These are phyloP conservation scores for Lottia gigantea DNA, from an alignment of 2,888 invertebrate species.

Conservation along the genomic window DNA sequence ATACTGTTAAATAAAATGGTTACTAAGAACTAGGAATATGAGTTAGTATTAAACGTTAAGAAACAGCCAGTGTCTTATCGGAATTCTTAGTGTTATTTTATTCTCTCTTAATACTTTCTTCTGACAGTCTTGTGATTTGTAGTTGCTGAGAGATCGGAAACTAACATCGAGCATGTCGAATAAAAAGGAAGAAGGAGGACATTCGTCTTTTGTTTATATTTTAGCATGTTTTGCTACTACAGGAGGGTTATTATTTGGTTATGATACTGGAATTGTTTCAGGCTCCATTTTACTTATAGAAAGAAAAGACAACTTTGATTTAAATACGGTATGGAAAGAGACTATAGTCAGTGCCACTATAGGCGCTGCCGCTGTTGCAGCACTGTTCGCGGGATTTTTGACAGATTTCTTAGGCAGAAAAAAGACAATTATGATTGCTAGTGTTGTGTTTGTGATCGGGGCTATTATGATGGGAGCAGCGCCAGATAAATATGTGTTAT, in stretches of 20 bases:
- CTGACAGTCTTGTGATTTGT: no score
- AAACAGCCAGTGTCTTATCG: no score
- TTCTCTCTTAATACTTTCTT: no score
- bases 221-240: constrained; percentile 51
- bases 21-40: no score
- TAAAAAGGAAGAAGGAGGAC: not conserved
- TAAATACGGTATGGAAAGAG: constrained; percentile 70
- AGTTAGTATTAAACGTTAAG: no score
- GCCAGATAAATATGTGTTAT: constrained; percentile 57
- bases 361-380: constrained; percentile 67
- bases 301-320: constrained; percentile 68
- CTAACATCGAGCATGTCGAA: not conserved
- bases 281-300: constrained; percentile 70
- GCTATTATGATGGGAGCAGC: constrained; percentile 69
- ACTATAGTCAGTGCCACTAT: constrained; percentile 70
- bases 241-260: constrained; percentile 71
- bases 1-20: no score
- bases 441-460: constrained; percentile 69
- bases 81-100: no score
- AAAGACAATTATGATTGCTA: constrained; percentile 69
- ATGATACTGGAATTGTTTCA: constrained; percentile 70
- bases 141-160: no score
- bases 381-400: constrained; percentile 67
- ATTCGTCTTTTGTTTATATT: constrained; percentile 35
- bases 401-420: constrained; percentile 70